These are phyloP conservation scores for Limonius californicus DNA, from an alignment of 1,140 invertebrate species.

Conservation along the genomic window DNA sequence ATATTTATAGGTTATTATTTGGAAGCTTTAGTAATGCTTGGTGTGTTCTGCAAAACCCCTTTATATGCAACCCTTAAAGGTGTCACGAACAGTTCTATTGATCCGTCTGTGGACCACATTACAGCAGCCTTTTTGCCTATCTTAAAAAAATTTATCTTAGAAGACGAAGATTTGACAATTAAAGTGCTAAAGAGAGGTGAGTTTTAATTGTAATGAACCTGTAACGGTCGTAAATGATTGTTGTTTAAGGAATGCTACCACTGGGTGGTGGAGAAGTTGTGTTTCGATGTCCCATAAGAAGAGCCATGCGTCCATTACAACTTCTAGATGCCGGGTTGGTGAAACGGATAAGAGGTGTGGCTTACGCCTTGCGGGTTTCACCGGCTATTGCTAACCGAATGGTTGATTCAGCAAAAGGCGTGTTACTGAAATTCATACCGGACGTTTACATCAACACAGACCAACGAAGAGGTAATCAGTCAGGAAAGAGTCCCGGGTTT, in stretches of 20 bases:
- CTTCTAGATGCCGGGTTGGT: constrained; percentile 83
- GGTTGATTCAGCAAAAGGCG: constrained; percentile 87
- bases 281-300: constrained; percentile 80
- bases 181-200: constrained; percentile 83
- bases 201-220: too few species aligned
- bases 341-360: constrained; percentile 86
- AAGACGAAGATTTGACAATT: constrained; percentile 82
- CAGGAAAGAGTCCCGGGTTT: constrained; percentile 87
- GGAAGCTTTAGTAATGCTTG: constrained; percentile 82
- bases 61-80: constrained; percentile 79
- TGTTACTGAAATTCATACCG: constrained; percentile 86
- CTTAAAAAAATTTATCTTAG: constrained; percentile 78
- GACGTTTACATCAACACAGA: constrained; percentile 96
- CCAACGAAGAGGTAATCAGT: constrained; percentile 77
- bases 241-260: constrained; percentile 67
- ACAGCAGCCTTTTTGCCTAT: constrained; percentile 76
- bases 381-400: constrained; percentile 88
- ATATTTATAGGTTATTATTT: constrained; percentile 83
- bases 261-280: constrained; percentile 86
- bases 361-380: constrained; percentile 85
- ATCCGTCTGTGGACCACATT: constrained; percentile 83
- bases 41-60: constrained; percentile 92
- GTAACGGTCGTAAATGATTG: too few species aligned
- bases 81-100: constrained; percentile 81
- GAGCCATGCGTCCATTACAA: constrained; percentile 57